phyloP scores from a whole-genome alignment of 2,113 vertebrate species.

The Phylloscopus trochiloides region DNA sequence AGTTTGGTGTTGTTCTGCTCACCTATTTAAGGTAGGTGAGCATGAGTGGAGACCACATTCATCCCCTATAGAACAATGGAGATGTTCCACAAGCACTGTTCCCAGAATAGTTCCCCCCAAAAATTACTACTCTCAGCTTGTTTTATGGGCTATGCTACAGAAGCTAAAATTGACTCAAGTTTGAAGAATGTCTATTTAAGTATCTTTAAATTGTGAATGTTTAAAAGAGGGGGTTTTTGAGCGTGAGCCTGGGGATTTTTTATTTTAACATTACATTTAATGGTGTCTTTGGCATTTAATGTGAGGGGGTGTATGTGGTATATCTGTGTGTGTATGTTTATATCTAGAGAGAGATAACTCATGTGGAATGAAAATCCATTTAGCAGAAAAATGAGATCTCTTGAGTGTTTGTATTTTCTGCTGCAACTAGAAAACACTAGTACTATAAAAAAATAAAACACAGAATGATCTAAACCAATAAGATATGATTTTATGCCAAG shows the following conservation, averaged over 20 bases:
- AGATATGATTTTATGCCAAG: slow-evolving; percentile 70
- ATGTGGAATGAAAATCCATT: slow-evolving; percentile 65
- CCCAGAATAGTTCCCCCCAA: slow-evolving; percentile 23
- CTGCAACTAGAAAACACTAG: slow-evolving; percentile 66
- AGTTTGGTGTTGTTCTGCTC: background rate
- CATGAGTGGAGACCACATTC: background rate
- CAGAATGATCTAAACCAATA: slow-evolving; percentile 66
- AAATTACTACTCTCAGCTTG: slow-evolving; percentile 1
- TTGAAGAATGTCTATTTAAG: slow-evolving; percentile 59
- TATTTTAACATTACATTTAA: slow-evolving; percentile 58
- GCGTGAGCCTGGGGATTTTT: slow-evolving; percentile 11
- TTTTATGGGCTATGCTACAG: slow-evolving; percentile 27
- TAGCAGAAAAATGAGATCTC: slow-evolving; percentile 68
- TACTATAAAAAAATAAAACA: slow-evolving; percentile 44
- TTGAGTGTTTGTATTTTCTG: slow-evolving; percentile 65
- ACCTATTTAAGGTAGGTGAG: slow-evolving; percentile 45
- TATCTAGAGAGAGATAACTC: slow-evolving; percentile 54
- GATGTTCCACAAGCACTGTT: background rate
- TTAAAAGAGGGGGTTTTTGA: slow-evolving; percentile 39
- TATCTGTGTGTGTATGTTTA: slow-evolving; percentile 52
- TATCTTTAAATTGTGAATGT: slow-evolving; percentile 50
- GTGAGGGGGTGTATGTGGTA: slow-evolving; percentile 38
- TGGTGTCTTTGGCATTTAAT: slow-evolving; percentile 58
- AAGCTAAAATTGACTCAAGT: slow-evolving; percentile 60
- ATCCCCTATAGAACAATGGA: background rate